phyloP scores from a whole-genome alignment of 1,140 invertebrate genomes.

The Zophobas morio region DNA sequence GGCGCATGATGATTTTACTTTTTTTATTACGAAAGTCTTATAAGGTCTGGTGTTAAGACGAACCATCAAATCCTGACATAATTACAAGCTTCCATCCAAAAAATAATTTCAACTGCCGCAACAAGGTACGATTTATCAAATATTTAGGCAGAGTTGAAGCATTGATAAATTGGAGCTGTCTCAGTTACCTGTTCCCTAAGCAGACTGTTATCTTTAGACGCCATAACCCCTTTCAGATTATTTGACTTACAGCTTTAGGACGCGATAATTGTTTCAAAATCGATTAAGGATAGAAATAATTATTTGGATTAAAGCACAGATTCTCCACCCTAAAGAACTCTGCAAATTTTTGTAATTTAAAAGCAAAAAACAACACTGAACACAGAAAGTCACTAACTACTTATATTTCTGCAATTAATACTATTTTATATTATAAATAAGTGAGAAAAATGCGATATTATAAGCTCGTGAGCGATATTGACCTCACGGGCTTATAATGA shows the following conservation, averaged over 20 bases:
- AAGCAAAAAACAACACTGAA: too few species aligned
- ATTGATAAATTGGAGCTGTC: constrained; percentile 34
- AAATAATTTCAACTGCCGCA: constrained; percentile 21
- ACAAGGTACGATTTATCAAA: constrained; percentile 36
- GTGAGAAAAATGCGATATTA: too few species aligned
- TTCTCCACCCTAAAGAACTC: too few species aligned
- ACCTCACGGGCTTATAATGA: too few species aligned
- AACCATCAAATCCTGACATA: constrained; percentile 7
- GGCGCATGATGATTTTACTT: constrained; percentile 46
- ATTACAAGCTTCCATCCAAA: constrained; percentile 27
- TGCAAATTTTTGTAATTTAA: too few species aligned
- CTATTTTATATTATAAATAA: too few species aligned
- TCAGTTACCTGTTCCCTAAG: constrained; percentile 19
- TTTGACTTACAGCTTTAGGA: constrained; percentile 7
- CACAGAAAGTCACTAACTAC: too few species aligned
- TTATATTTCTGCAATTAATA: too few species aligned
- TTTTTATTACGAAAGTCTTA: constrained; percentile 42
- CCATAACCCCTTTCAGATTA: constrained; percentile 20
- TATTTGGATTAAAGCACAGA: too few species aligned
- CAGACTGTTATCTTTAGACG: constrained; percentile 24
- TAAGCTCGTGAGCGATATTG: too few species aligned
- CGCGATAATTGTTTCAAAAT: not conserved
- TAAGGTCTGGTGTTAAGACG: constrained; percentile 11
- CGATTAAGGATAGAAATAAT: not conserved
- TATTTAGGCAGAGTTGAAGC: constrained; percentile 26